Evolutionary conservation across 2,797 vertebrate genomes (phyloP).

Genomic region (Coluber constrictor): DNA sequence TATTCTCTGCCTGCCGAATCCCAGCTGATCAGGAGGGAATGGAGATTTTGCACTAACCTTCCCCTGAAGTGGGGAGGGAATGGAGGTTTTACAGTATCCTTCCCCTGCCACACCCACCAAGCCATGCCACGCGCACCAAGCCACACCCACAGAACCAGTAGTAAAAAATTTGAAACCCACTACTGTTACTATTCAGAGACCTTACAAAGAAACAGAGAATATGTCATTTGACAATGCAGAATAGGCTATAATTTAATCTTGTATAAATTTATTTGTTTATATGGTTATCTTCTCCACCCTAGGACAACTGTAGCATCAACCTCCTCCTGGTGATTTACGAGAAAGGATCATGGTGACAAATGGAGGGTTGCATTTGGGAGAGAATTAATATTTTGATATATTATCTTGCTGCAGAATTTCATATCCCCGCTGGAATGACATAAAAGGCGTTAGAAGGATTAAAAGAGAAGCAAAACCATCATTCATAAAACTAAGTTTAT

Average conservation of each 20-base stretch:
- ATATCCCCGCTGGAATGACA: neutral
- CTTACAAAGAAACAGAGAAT: neutral
- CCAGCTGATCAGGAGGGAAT: too few species aligned
- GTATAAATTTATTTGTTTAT: neutral
- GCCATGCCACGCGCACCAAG: too few species aligned
- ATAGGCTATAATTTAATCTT: neutral
- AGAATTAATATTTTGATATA: constrained; percentile 16
- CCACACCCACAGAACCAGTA: too few species aligned
- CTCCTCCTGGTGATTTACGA: neutral
- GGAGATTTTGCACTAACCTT: too few species aligned
- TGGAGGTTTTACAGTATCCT: too few species aligned
- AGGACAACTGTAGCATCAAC: neutral
- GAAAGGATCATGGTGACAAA: neutral
- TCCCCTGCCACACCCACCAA: too few species aligned
- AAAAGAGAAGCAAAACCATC: constrained; percentile 3
- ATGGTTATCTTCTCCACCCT: neutral
- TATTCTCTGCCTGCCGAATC: too few species aligned
- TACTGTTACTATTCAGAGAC: neutral
- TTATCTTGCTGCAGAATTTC: neutral
- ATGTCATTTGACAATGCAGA: neutral
- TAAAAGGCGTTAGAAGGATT: neutral
- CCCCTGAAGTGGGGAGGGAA: too few species aligned
- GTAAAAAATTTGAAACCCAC: too few species aligned
- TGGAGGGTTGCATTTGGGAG: neutral
- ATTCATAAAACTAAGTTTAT: neutral